Evolutionary conservation across 2,113 vertebrate species (phyloP).

Genomic region (Zapus hudsonius): DNA sequence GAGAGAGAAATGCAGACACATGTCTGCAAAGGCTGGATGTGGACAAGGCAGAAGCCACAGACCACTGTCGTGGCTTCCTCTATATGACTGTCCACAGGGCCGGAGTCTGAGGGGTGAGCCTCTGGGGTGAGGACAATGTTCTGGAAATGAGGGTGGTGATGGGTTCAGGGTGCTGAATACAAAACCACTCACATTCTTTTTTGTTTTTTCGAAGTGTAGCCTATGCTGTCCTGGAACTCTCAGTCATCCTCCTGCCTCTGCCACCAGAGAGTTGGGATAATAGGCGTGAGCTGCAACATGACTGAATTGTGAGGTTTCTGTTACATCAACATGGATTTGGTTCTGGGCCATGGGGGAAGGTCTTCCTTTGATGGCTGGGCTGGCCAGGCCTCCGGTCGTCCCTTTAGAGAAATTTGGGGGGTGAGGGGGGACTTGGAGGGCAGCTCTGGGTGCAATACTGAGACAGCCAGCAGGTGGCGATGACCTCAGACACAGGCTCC

Average conservation of each 20-base stretch:
- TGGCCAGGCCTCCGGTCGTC: accelerated
- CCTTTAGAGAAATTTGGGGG: not conserved
- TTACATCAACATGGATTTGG: not conserved
- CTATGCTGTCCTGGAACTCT: not conserved
- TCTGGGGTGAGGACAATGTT: not conserved
- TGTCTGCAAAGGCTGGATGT: too few relatives aligned
- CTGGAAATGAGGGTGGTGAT: accelerated
- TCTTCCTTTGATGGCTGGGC: not conserved
- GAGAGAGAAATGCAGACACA: too few relatives aligned
- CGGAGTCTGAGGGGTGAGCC: not conserved
- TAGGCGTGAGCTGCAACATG: not conserved
- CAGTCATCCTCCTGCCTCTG: not conserved
- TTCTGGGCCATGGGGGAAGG: not conserved
- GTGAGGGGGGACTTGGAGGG: accelerated
- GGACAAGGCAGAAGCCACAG: too few relatives aligned
- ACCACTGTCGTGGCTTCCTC: too few relatives aligned
- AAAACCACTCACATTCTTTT: not conserved
- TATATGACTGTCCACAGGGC: not conserved
- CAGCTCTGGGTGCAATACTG: not conserved
- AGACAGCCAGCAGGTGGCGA: constrained; percentile 59
- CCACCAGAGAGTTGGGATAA: not conserved
- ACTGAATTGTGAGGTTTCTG: accelerated
- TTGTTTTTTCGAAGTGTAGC: not conserved
- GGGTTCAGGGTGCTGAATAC: accelerated
- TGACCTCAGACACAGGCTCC: not conserved